These are phyloP conservation scores for Heliconius hortense DNA, from an alignment of 2,888 invertebrate genomes.

Conservation along the genomic window DNA sequence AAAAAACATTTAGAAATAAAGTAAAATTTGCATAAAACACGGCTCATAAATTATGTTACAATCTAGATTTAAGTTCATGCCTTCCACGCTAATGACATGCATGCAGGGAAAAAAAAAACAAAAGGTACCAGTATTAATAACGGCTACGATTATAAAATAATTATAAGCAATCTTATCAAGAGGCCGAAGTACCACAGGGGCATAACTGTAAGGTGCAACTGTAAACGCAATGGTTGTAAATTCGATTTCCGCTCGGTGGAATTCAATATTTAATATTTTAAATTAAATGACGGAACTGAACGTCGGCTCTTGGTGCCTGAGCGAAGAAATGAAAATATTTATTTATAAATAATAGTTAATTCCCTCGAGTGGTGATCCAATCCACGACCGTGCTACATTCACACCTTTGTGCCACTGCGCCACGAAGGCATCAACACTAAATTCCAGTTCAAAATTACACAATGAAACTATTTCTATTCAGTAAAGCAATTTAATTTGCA, in stretches of 20 bases:
- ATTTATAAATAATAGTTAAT: too few relatives aligned
- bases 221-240: neutral
- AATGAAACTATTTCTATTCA: conserved; percentile 24
- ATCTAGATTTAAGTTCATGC: conserved; percentile 46
- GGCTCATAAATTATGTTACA: conserved; percentile 45
- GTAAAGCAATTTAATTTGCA: conserved; percentile 33
- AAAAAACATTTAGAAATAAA: conserved; percentile 38
- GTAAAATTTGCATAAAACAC: conserved; percentile 46
- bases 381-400: too few relatives aligned
- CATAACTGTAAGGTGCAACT: neutral
- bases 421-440: too few relatives aligned
- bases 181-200: neutral
- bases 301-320: too few relatives aligned
- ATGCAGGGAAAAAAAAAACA: conserved; percentile 33
- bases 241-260: neutral
- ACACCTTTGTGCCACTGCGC: too few relatives aligned
- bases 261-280: neutral
- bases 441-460: neutral
- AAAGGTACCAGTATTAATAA: conserved; percentile 32
- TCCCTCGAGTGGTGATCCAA: too few relatives aligned
- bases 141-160: conserved; percentile 28
- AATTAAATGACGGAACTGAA: too few relatives aligned
- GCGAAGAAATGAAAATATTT: too few relatives aligned
- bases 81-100: conserved; percentile 42
- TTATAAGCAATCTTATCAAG: neutral